Evolutionary conservation across 1,140 invertebrate genomes (phyloP), one percentile per base, ranked within the genome.

Genomic region (Reticulitermes speratus): DNA sequence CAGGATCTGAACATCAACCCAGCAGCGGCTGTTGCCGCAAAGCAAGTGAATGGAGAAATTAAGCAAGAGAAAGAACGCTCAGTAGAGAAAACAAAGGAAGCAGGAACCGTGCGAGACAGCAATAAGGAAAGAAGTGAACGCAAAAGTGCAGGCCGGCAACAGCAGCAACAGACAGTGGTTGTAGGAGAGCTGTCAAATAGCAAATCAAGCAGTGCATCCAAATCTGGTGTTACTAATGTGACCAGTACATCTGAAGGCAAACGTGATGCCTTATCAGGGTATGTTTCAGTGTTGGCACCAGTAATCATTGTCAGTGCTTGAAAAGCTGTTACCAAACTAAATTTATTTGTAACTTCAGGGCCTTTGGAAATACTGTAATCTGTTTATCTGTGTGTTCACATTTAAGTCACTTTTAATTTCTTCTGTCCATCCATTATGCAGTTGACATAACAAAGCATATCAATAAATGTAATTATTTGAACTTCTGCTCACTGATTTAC

Each of bases 1-100:
- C 83, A 84, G 52, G 86, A 87, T 82, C n/a, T 45, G 23, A 75
- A 30, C n/a, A 65, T 23, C 25, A 87, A 59, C 30, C 44, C 83
- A 52, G 11, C 48, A 48, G n/a, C 83, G 16, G n/a, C 45, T 84
- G 52, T 84, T 84, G 25, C 81, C 23, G 25, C 38, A 48, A 85
- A 85, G 45, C 87, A 86, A 83, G 85, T 86, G 25, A 87, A 86
- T 85, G 85, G 87, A 38, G 87, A 87, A 86, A 85, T 87, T 38
- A 87, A 87, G 44, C 83, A 44, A 44, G 85, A 75, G 12, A 82
- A 86, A 44, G 44, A 75, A 38, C 44, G 55, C 8, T 38, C 44
- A 30, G 45, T 59, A 23, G 84, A 84, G 52, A 84, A 86, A 55
- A 55, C 75, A 82, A 86, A 82, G 44, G 81, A 86, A n/a, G 69